These are phyloP conservation scores for Lathamus discolor DNA, from an alignment of 2,113 vertebrate genomes.

Conservation along the genomic window DNA sequence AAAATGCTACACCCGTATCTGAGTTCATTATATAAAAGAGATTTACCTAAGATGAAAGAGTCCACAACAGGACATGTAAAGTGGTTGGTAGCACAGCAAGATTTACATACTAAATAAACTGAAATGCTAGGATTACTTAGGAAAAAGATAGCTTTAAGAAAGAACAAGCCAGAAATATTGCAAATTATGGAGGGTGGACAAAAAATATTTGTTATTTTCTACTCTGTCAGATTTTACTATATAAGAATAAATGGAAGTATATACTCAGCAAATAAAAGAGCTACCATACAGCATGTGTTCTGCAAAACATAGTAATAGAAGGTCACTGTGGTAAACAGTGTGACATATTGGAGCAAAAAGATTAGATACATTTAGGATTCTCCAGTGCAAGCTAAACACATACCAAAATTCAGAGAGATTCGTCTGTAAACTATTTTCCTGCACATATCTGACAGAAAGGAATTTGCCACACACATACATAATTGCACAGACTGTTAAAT, in stretches of 20 bases:
- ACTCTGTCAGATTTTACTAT: neutral
- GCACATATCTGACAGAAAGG: constrained; percentile 12
- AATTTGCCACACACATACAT: neutral
- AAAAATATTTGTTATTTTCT: neutral
- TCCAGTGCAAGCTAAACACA: neutral
- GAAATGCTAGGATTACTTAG: neutral
- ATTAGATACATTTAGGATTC: constrained; percentile 5
- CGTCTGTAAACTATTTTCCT: constrained; percentile 18
- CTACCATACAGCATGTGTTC: neutral
- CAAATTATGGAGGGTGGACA: neutral
- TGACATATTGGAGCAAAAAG: neutral
- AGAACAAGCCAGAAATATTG: neutral
- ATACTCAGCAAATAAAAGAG: neutral
- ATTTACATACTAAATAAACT: constrained; percentile 32
- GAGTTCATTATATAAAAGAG: neutral
- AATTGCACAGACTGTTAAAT: neutral
- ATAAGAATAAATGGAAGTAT: neutral
- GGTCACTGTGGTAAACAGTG: neutral
- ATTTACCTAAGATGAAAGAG: constrained; percentile 22
- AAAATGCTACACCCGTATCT: neutral
- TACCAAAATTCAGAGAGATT: neutral
- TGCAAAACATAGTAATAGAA: neutral
- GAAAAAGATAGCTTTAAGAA: neutral
- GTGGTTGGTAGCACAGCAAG: neutral
- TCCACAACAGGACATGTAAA: neutral